Conservation (phyloP, 2,113 vertebrate species). For the Thalassarche chlororhynchos region DNA sequence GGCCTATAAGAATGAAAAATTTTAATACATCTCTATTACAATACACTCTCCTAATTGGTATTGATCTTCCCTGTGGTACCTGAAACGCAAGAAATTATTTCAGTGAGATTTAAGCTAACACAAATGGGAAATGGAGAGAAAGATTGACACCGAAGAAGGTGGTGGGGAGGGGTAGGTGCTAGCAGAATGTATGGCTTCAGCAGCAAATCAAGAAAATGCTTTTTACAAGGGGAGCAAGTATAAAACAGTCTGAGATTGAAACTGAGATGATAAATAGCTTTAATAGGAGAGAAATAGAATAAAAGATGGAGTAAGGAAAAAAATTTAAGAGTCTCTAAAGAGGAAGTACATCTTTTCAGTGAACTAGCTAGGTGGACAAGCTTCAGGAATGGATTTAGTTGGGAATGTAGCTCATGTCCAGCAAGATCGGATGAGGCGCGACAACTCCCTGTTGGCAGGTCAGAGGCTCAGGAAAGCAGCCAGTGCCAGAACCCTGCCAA, state of each 20-base stretch:
- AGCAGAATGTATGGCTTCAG: not conserved
- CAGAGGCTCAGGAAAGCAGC: constrained; percentile 14
- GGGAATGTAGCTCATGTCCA: not conserved
- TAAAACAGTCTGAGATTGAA: not conserved
- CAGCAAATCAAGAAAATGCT: not conserved
- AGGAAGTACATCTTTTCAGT: not conserved
- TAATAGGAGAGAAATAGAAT: not conserved
- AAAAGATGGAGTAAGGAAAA: not conserved
- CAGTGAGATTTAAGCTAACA: not conserved
- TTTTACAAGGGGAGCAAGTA: not conserved
- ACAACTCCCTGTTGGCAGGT: not conserved
- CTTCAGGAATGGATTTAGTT: not conserved
- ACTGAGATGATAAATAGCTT: not conserved
- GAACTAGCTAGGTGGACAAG: not conserved
- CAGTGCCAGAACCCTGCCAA: constrained; percentile 50
- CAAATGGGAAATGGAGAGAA: not conserved
- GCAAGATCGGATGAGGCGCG: not conserved
- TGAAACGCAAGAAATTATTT: constrained; percentile 22
- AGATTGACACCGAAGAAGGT: not conserved
- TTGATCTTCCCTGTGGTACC: constrained; percentile 42
- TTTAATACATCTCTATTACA: constrained; percentile 40
- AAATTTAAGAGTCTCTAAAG: not conserved
- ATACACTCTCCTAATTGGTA: constrained; percentile 13
- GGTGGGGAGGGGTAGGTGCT: not conserved
- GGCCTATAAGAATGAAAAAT: constrained; percentile 24